A percentile compares a stretch with the other conserved stretches of the same genome.
Conservation (phyloP, 2,888 invertebrate genomes). For the Cerastis leucographa region DNA sequence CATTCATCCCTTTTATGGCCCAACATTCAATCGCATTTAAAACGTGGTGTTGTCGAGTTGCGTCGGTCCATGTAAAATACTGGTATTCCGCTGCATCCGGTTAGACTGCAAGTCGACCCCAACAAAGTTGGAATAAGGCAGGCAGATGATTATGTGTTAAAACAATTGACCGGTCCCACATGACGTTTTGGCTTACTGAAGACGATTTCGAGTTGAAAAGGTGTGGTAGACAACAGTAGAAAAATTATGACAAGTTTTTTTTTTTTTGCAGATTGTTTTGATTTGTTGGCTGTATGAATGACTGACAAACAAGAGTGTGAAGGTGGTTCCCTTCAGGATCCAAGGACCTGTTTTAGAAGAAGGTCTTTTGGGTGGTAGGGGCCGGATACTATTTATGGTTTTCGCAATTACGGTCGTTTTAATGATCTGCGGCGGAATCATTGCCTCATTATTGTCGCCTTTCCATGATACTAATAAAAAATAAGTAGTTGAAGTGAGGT, state of each 20-base stretch:
- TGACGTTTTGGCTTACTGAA: background rate
- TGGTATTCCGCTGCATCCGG: background rate
- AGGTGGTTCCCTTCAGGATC: background rate
- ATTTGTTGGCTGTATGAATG: background rate
- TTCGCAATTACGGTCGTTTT: background rate
- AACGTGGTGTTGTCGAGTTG: background rate
- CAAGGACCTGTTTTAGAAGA: background rate
- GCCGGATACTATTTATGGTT: fast-evolving
- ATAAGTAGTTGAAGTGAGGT: background rate
- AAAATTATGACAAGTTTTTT: background rate
- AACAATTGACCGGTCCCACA: background rate
- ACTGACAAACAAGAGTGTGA: background rate
- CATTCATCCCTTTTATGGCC: too few species aligned
- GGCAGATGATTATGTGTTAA: background rate
- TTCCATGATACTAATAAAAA: background rate
- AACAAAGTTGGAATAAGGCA: background rate
- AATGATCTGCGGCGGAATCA: background rate
- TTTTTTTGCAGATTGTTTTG: background rate
- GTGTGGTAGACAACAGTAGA: background rate
- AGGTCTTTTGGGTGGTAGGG: background rate
- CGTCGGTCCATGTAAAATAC: background rate
- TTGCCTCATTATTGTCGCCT: fast-evolving
- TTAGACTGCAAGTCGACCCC: background rate
- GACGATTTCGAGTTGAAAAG: background rate
- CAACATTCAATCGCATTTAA: background rate